Conservation (phyloP, 2,888 invertebrate genomes). For the Petrolisthes cinctipes region DNA sequence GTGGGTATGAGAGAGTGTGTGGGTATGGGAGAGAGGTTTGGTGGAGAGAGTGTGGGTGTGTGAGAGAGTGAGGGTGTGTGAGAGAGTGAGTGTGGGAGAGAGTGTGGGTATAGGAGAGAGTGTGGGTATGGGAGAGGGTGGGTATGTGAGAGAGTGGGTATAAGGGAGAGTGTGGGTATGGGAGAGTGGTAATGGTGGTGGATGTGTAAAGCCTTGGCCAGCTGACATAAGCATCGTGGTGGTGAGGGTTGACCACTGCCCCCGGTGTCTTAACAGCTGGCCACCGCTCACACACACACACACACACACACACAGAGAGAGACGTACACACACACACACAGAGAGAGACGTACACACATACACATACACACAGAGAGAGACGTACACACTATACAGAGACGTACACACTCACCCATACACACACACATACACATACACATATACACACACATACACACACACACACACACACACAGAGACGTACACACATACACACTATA, state of each 20-base stretch:
- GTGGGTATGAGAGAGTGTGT: too few species aligned
- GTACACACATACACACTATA: not conserved
- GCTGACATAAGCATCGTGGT: not conserved
- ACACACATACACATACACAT: not conserved
- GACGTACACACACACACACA: not conserved
- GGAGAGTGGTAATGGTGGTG: not conserved
- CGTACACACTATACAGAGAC: not conserved
- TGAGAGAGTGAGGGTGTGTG: too few species aligned
- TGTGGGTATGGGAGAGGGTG: too few species aligned
- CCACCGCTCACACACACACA: not conserved
- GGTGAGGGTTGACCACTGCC: not conserved
- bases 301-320: not conserved
- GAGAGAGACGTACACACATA: not conserved
- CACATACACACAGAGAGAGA: not conserved
- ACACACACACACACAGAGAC: conserved; percentile 1
- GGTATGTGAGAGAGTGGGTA: too few species aligned
- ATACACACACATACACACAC: conserved; percentile 12
- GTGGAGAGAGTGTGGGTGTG: too few species aligned
- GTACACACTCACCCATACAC: not conserved
- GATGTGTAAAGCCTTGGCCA: not conserved
- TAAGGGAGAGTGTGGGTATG: too few species aligned
- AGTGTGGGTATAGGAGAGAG: too few species aligned
- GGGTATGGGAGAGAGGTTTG: too few species aligned
- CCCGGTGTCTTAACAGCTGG: not conserved
- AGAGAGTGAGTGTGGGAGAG: too few species aligned